Evolutionary conservation across 2,888 invertebrate genomes (phyloP).

Genomic region (Macrophya alboannulata): DNA sequence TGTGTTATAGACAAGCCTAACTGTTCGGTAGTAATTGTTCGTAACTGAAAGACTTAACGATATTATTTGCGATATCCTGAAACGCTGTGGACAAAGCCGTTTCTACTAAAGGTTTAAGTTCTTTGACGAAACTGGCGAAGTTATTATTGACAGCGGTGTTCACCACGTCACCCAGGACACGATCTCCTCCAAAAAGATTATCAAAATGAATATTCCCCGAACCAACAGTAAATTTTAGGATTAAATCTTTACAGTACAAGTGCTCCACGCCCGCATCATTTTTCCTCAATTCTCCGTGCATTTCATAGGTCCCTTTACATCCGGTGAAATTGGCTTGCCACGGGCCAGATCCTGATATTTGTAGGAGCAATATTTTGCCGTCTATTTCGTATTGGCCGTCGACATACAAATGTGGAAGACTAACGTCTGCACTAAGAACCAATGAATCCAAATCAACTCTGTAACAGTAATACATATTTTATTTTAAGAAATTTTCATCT

Average conservation of each 20-base stretch:
- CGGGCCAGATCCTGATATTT: constrained; percentile 83
- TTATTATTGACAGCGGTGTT: constrained; percentile 85
- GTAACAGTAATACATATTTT: constrained; percentile 61
- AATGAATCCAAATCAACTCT: constrained; percentile 82
- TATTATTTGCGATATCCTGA: constrained; percentile 82
- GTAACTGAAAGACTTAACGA: constrained; percentile 81
- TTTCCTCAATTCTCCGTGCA: constrained; percentile 78
- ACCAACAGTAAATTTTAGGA: constrained; percentile 80
- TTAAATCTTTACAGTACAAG: constrained; percentile 81
- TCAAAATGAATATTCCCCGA: constrained; percentile 83
- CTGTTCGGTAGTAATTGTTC: constrained; percentile 82
- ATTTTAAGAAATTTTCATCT: background rate
- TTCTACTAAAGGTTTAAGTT: constrained; percentile 83
- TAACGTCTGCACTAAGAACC: constrained; percentile 80
- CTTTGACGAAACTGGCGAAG: constrained; percentile 82
- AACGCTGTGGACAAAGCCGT: constrained; percentile 81
- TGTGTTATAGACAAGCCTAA: constrained; percentile 3
- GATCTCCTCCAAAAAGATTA: constrained; percentile 84
- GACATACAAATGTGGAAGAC: constrained; percentile 82
- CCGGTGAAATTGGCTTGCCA: constrained; percentile 84
- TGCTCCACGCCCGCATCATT: constrained; percentile 80
- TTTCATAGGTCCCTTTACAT: constrained; percentile 80
- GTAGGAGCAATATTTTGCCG: constrained; percentile 82
- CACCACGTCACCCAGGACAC: constrained; percentile 82
- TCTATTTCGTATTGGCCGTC: constrained; percentile 84